Base-by-base conservation (phyloP, 2,113 vertebrate genomes). In the Pachypanchax playfairii region DNA sequence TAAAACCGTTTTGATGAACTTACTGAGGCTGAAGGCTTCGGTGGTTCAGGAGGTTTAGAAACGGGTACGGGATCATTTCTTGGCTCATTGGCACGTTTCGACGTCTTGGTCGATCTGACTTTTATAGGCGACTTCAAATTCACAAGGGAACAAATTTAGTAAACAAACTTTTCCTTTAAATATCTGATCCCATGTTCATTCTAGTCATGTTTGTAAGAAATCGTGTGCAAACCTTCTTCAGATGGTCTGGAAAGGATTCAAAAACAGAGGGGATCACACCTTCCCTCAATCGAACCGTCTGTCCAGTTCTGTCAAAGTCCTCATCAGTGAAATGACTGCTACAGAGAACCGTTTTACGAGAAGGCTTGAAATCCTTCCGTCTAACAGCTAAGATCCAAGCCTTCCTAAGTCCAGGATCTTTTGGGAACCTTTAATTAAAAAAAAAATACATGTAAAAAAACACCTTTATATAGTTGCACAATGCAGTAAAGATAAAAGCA, bases 291-390 rank as follows among this genome's bases (percentile, higher is more conserved):
- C 52, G 33, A 17, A 54, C 52, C 38, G 52, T 54, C 39, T 54
- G 52, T 39, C 52, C 52, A 25, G 52, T 54, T 39, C 52, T 24
- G 52, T 54, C 52, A 54, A 54, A 54, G 25, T 54, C 52, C 21
- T 21, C 17, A 15, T 25, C 20, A 4, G 8, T 17, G n/a, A 54
- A 54, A 24, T 54, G 52, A 38, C 36, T 10, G 22, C 52, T 54
- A 9, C 52, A 54, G 33, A 54, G 52, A 25, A 25, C 33, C 1
- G 52, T 54, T 17, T 38, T 38, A 25, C 17, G 14, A n/a, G 52
- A 54, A 20, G 52, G 52, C 35, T 25, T 38, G 22, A 54, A 54
- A 22, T 54, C 35, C 21, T 14, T 38, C 21, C 52, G 35, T 39
- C 52, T 54, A 17, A 39, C 22, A n/a, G 21, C 52, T 25, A 38